Percentiles rank a stretch among this genome's conserved stretches.
Conservation (phyloP, 1,140 invertebrate species). For the Drosophila lacteicornis region DNA sequence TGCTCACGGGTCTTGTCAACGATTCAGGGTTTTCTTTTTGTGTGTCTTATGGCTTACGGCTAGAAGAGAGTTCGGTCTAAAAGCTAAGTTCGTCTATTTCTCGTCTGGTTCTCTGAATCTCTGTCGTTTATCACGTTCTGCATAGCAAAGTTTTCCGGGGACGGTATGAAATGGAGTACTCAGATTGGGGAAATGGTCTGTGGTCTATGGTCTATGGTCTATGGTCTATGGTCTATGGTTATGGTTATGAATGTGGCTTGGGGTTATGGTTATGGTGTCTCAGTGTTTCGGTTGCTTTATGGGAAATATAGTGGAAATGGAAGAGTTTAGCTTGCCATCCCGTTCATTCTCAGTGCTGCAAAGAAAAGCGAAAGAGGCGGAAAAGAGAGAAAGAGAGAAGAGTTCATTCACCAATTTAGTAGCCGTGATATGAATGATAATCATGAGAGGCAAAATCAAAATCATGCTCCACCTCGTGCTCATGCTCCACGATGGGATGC, state of each 20-base stretch:
- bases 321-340: slow-evolving; percentile 56
- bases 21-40: slow-evolving; percentile 42
- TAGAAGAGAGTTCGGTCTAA: slow-evolving; percentile 72
- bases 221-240: background rate
- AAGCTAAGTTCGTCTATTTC: slow-evolving; percentile 69
- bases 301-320: slow-evolving; percentile 36
- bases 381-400: slow-evolving; percentile 65
- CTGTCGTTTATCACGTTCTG: slow-evolving; percentile 76
- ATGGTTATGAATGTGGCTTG: slow-evolving; percentile 1
- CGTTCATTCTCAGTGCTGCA: slow-evolving; percentile 75
- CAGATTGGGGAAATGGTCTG: slow-evolving; percentile 12
- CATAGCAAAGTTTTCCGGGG: slow-evolving; percentile 58
- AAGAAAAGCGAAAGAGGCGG: slow-evolving; percentile 69
- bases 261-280: slow-evolving; percentile 10
- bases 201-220: slow-evolving; percentile 14
- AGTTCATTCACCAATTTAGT: slow-evolving; percentile 76
- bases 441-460: slow-evolving; percentile 79
- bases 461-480: slow-evolving; percentile 81
- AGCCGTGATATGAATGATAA: slow-evolving; percentile 75
- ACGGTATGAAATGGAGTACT: slow-evolving; percentile 34
- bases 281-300: slow-evolving; percentile 40
- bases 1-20: slow-evolving; percentile 61
- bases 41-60: slow-evolving; percentile 70
- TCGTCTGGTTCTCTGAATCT: slow-evolving; percentile 68
- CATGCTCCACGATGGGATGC: slow-evolving; percentile 74